Conservation (phyloP, 2,888 invertebrate genomes). For the Cerastis rubricosa region DNA sequence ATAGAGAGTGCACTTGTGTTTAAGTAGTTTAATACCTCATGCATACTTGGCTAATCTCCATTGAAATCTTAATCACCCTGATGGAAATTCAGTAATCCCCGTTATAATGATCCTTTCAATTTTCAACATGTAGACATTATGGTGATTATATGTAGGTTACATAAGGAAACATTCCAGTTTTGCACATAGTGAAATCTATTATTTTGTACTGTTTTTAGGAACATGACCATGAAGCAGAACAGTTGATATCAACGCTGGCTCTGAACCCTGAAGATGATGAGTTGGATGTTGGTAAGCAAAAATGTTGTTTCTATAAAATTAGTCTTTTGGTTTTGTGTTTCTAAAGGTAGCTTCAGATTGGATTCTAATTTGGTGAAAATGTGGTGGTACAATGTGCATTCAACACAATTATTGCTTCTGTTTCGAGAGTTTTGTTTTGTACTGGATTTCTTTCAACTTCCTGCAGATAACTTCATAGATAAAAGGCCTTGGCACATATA, state of each 20-base stretch:
- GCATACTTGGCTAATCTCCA: not conserved
- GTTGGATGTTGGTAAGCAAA: slow-evolving; percentile 93
- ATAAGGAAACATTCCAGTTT: not conserved
- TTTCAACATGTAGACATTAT: not conserved
- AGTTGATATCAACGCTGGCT: slow-evolving; percentile 95
- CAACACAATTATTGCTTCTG: too few relatives aligned
- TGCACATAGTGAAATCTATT: not conserved
- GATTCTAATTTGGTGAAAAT: not conserved
- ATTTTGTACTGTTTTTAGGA: slow-evolving; percentile 91
- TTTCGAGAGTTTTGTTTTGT: too few relatives aligned
- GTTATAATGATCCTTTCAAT: not conserved
- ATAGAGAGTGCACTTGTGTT: not conserved
- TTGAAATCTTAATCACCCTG: not conserved
- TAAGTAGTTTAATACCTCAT: not conserved
- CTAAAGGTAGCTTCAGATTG: not conserved
- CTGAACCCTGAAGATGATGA: slow-evolving; percentile 97
- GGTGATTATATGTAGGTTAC: not conserved
- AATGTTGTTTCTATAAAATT: not conserved
- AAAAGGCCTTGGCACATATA: not conserved
- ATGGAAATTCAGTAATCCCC: not conserved
- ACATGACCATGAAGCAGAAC: slow-evolving; percentile 97
- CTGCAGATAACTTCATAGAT: too few relatives aligned
- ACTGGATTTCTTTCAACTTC: too few relatives aligned
- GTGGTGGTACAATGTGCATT: not conserved
- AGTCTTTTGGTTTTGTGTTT: not conserved